These are phyloP conservation scores for Macrophya alboannulata DNA, from an alignment of 2,888 invertebrate genomes.

Conservation along the genomic window DNA sequence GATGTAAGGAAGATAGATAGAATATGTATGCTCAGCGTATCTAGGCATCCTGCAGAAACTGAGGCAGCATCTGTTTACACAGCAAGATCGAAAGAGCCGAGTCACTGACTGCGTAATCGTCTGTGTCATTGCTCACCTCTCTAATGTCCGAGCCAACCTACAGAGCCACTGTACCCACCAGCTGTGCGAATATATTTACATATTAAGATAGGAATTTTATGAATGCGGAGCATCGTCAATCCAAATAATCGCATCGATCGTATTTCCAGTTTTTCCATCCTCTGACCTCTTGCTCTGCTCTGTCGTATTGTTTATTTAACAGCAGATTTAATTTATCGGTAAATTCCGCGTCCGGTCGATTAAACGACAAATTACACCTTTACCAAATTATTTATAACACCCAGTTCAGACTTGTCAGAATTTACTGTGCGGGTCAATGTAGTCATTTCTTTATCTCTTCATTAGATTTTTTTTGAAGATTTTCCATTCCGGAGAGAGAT, in stretches of 20 bases:
- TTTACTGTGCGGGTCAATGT: not conserved
- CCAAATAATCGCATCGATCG: not conserved
- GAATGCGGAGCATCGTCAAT: not conserved
- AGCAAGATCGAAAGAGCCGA: slow-evolving; percentile 51
- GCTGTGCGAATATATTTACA: slow-evolving; percentile 15
- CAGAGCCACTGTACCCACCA: not conserved
- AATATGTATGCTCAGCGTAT: slow-evolving; percentile 30
- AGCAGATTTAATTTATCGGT: not conserved
- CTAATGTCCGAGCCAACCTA: slow-evolving; percentile 32
- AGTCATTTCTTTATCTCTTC: not conserved
- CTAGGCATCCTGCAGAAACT: not conserved
- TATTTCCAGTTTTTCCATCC: not conserved
- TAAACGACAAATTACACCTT: not conserved
- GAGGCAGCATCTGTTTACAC: slow-evolving; percentile 50
- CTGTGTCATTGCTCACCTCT: slow-evolving; percentile 53
- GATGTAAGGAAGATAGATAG: slow-evolving; percentile 45
- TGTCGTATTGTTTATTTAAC: not conserved
- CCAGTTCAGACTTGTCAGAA: not conserved
- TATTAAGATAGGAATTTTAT: not conserved
- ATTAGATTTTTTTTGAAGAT: too few species aligned
- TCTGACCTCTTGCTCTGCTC: not conserved
- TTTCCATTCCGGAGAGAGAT: not conserved
- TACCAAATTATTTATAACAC: not conserved
- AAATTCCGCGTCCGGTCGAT: not conserved
- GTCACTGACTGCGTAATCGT: slow-evolving; percentile 54